A percentile compares a stretch with the other conserved stretches of the same genome.
Evolutionary conservation across 2,888 invertebrate genomes (phyloP).

Genomic region (Hyalella azteca): DNA sequence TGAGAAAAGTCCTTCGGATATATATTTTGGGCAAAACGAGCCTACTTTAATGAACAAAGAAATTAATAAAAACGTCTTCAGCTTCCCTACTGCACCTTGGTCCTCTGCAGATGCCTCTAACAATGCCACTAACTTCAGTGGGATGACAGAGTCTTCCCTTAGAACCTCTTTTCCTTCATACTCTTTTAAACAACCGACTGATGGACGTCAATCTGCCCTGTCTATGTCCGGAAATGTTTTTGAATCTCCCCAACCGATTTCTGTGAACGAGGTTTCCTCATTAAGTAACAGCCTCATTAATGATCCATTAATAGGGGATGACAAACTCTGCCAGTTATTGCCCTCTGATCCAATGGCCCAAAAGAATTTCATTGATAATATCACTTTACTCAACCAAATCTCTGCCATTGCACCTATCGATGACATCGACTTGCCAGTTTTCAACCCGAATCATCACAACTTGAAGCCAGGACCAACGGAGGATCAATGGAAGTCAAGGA

Average conservation of each 20-base stretch:
- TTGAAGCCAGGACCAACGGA: too few relatives aligned
- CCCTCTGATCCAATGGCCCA: conserved; percentile 50
- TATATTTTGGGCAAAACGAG: background rate
- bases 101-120: background rate
- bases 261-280: background rate
- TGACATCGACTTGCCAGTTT: background rate
- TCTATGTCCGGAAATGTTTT: conserved; percentile 44
- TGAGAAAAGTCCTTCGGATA: background rate
- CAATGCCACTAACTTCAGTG: background rate
- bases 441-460: background rate
- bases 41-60: too few relatives aligned
- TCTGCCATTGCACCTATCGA: conserved; percentile 1
- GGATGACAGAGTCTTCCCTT: background rate
- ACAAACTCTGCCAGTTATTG: background rate
- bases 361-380: conserved; percentile 56
- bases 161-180: background rate
- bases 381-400: conserved; percentile 52
- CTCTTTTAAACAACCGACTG: background rate
- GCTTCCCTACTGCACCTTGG: background rate
- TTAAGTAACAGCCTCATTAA: background rate
- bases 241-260: background rate
- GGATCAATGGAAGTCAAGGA: too few relatives aligned
- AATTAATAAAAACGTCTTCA: background rate
- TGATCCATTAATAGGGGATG: background rate
- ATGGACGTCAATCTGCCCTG: conserved; percentile 28